These are phyloP conservation scores for Nansenia antarctica DNA, from an alignment of 2,113 vertebrate species.

Conservation along the genomic window DNA sequence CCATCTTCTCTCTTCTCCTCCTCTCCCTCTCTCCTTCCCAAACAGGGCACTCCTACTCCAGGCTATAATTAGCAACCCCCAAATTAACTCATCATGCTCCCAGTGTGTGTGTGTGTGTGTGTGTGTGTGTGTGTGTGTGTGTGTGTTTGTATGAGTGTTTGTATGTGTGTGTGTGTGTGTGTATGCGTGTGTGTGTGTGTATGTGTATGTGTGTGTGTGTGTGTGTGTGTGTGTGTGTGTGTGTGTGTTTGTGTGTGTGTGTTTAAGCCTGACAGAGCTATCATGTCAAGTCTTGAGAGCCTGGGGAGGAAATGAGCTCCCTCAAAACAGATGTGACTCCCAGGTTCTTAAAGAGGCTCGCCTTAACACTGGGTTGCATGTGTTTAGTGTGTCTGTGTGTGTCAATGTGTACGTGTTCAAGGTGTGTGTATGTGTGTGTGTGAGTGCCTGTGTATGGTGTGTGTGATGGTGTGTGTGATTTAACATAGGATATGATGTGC, in stretches of 20 bases:
- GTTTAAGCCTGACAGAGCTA: constrained; percentile 47
- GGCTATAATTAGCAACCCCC: constrained; percentile 71
- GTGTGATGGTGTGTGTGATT: too few relatives aligned
- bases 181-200: constrained; percentile 14
- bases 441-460: not conserved
- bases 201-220: constrained; percentile 12
- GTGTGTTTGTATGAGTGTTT: constrained; percentile 42
- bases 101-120: constrained; percentile 14
- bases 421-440: not conserved
- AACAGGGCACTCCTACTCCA: constrained; percentile 41
- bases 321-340: constrained; percentile 49
- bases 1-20: constrained; percentile 19
- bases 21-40: constrained; percentile 38
- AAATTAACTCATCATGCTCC: constrained; percentile 64
- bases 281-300: constrained; percentile 38
- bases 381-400: not conserved
- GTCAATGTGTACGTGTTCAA: not conserved
- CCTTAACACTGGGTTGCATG: constrained; percentile 8
- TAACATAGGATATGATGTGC: not conserved
- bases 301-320: constrained; percentile 38
- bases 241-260: constrained; percentile 23
- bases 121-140: constrained; percentile 42
- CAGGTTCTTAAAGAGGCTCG: constrained; percentile 17
- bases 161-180: constrained; percentile 12
- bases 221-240: constrained; percentile 16